phyloP scores from a whole-genome alignment of 2,888 invertebrate species.

The Himalopsyche kuldschensis region DNA sequence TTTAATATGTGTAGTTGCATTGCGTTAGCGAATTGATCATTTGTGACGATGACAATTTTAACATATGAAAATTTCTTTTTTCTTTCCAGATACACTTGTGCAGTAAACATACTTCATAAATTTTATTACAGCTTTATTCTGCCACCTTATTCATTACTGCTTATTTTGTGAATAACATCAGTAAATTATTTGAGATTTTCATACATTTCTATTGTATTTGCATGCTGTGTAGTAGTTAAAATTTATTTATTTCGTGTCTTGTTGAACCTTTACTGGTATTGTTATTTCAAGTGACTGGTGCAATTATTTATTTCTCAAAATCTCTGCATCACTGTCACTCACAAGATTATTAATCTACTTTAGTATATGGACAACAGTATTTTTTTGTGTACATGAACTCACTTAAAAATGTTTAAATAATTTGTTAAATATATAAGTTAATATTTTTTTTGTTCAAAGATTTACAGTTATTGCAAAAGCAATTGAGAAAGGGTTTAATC shows the following conservation, averaged over 20 bases:
- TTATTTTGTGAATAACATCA: not conserved
- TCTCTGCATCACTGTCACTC: not conserved
- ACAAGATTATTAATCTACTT: not conserved
- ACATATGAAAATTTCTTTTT: not conserved
- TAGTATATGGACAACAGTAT: not conserved
- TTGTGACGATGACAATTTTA: too few relatives aligned
- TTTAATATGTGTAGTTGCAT: too few relatives aligned
- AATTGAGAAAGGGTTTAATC: too few relatives aligned
- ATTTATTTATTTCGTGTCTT: not conserved
- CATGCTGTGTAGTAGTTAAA: not conserved
- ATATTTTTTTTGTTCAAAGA: too few relatives aligned
- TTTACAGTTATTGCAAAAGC: too few relatives aligned
- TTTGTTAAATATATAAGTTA: too few relatives aligned
- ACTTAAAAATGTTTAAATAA: too few relatives aligned
- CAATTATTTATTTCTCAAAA: not conserved
- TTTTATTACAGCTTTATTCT: not conserved
- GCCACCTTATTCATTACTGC: not conserved
- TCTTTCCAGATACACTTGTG: not conserved
- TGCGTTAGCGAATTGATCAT: too few relatives aligned
- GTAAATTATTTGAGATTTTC: not conserved
- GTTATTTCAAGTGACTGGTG: not conserved
- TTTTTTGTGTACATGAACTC: too few relatives aligned
- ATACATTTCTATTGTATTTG: not conserved
- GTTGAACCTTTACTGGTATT: not conserved
- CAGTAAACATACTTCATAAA: not conserved